phyloP scores from a whole-genome alignment of 2,797 vertebrate species.

The Squalus acanthias region DNA sequence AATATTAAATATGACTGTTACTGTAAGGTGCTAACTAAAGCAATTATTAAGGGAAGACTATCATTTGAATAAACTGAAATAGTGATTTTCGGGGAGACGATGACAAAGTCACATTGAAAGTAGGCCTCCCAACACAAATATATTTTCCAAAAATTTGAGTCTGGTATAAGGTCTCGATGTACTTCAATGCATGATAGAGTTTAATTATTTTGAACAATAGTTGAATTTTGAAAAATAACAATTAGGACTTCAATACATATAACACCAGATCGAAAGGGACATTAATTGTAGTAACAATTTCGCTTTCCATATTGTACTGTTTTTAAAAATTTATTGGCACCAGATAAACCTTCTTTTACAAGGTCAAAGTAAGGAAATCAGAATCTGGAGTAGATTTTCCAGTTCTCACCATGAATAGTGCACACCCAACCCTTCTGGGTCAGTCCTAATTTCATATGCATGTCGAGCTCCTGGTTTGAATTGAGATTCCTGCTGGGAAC shows the following conservation, averaged over 20 bases:
- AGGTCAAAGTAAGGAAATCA: neutral
- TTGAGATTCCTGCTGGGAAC: too few species aligned
- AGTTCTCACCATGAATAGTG: neutral
- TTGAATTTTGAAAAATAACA: neutral
- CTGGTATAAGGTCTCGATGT: neutral
- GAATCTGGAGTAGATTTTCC: neutral
- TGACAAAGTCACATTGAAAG: neutral
- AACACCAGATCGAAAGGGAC: neutral
- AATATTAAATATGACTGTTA: neutral
- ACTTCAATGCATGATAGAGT: neutral
- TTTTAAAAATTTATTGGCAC: neutral
- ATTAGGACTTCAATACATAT: neutral
- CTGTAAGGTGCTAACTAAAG: neutral
- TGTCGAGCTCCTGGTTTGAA: neutral
- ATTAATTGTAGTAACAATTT: neutral
- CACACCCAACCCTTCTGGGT: neutral
- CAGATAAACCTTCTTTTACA: neutral
- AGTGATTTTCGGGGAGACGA: neutral
- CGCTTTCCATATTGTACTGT: neutral
- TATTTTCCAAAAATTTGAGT: neutral
- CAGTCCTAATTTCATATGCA: neutral
- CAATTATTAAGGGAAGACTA: neutral
- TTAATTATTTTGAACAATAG: conserved; percentile 14
- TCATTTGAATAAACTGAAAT: neutral
- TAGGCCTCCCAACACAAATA: neutral